Percentiles rank a stretch among this genome's conserved stretches.
Evolutionary conservation across 2,113 vertebrate species (phyloP).

Genomic region (Lasiurus cinereus): DNA sequence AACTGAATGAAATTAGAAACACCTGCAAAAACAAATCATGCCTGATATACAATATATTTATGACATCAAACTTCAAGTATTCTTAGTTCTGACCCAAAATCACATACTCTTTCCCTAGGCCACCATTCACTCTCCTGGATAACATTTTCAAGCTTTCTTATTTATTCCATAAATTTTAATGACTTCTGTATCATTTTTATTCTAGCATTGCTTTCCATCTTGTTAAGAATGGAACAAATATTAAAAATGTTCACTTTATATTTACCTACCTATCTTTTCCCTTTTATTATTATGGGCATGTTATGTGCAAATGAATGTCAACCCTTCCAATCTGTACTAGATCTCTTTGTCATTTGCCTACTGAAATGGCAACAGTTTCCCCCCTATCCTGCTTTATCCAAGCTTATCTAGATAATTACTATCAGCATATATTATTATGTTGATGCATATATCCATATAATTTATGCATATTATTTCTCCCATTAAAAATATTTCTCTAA

Average conservation of each 20-base stretch:
- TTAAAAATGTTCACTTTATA: neutral
- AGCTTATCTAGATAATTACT: neutral
- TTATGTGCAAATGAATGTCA: neutral
- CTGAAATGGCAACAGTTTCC: neutral
- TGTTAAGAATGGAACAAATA: neutral
- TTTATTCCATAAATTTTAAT: neutral
- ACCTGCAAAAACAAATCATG: neutral
- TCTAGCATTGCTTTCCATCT: neutral
- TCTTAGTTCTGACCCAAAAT: neutral
- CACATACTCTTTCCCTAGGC: neutral
- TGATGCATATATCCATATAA: neutral
- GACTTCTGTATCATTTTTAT: neutral
- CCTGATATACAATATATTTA: neutral
- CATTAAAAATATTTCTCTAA: neutral
- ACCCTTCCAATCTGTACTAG: neutral
- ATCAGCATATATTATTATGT: neutral
- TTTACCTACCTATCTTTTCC: neutral
- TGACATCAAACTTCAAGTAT: neutral
- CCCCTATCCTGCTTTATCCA: neutral
- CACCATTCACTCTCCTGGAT: neutral
- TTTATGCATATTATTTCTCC: neutral
- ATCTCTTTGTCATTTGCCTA: neutral
- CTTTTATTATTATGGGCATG: neutral
- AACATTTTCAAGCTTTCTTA: neutral
- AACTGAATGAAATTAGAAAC: neutral